A percentile compares a stretch with the other conserved stretches of the same genome.
Evolutionary conservation across 2,113 vertebrate species (phyloP).

Genomic region (Halichoerus grypus): DNA sequence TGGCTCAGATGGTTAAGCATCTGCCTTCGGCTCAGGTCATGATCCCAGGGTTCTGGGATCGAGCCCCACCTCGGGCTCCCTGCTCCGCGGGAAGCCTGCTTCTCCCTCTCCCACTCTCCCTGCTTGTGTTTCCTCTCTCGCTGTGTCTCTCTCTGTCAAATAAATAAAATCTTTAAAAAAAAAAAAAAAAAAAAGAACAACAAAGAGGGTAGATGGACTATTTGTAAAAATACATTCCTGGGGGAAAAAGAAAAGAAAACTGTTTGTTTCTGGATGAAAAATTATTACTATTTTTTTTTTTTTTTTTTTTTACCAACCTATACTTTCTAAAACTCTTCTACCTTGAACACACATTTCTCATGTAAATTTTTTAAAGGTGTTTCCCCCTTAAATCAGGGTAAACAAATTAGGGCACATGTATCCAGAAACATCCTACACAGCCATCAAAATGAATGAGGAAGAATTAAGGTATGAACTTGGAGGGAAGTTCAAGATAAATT

Average conservation of each 20-base stretch:
- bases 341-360: background rate
- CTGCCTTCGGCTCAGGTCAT: no score
- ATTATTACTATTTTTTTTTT: background rate
- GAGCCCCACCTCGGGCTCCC: no score
- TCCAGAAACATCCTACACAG: background rate
- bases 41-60: no score
- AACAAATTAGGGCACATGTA: background rate
- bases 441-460: constrained; percentile 25
- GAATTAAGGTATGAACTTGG: constrained; percentile 7
- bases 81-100: no score
- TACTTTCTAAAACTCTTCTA: background rate
- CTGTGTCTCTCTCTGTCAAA: no score
- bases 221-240: background rate
- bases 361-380: constrained; percentile 6
- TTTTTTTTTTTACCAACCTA: background rate
- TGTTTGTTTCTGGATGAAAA: background rate
- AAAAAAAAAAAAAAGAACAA: background rate
- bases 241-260: background rate
- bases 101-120: no score
- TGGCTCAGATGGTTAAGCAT: no score
- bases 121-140: no score
- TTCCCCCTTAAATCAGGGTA: background rate
- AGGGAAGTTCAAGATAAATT: constrained; percentile 16
- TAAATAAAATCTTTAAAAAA: no score
- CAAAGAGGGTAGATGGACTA: background rate